These are phyloP conservation scores for Cotesia vestalis DNA, from an alignment of 1,140 invertebrate genomes.

Conservation along the genomic window DNA sequence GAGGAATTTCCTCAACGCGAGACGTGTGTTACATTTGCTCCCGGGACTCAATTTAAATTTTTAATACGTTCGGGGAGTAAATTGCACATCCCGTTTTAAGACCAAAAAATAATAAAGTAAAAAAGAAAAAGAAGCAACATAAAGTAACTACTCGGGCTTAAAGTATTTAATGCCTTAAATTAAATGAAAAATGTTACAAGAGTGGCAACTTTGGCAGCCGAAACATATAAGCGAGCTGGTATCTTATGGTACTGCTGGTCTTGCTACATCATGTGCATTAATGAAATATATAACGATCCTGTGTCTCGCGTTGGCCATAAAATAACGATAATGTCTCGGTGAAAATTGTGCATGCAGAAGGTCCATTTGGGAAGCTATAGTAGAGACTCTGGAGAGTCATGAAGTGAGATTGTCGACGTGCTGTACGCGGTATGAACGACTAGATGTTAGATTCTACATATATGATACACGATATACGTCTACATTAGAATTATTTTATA, in stretches of 20 bases:
- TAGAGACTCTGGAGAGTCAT: constrained; percentile 9
- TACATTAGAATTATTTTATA: too few species aligned
- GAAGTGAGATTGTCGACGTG: constrained; percentile 24
- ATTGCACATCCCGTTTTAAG: constrained; percentile 1
- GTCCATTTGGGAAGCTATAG: constrained; percentile 16
- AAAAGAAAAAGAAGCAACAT: background rate
- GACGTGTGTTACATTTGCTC: background rate
- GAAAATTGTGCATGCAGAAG: constrained; percentile 35
- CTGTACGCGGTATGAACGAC: constrained; percentile 3
- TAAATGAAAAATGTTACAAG: constrained; percentile 9
- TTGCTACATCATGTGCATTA: background rate
- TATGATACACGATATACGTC: too few species aligned
- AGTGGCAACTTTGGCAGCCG: constrained; percentile 1
- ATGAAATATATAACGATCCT: constrained; percentile 10
- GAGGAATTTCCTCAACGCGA: background rate
- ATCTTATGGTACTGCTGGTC: background rate
- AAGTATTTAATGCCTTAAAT: constrained; percentile 19
- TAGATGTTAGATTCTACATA: constrained; percentile 9
- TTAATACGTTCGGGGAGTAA: constrained; percentile 9
- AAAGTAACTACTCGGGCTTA: background rate
- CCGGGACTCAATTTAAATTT: constrained; percentile 2
- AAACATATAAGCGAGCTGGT: constrained; percentile 4
- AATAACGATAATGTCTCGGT: constrained; percentile 34
- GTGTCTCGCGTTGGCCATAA: constrained; percentile 29
- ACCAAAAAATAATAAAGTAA: background rate